These are phyloP conservation scores for Rhizomys pruinosus DNA, from an alignment of 2,113 vertebrate genomes.

Conservation along the genomic window DNA sequence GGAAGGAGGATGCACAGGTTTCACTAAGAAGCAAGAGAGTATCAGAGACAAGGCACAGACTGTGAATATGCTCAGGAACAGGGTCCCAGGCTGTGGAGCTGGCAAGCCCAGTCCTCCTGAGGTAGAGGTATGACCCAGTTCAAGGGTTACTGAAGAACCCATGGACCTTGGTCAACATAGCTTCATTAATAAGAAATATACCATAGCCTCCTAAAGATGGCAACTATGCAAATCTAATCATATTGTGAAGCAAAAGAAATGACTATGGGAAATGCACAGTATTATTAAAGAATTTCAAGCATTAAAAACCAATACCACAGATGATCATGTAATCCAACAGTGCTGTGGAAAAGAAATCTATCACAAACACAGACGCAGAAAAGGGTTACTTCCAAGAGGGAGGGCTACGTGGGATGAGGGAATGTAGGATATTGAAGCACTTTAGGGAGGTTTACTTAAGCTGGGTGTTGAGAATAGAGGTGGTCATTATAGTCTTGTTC, in stretches of 20 bases:
- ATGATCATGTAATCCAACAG: background rate
- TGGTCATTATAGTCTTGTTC: background rate
- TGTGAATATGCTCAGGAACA: background rate
- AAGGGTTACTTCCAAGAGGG: too few relatives aligned
- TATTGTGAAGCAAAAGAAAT: background rate
- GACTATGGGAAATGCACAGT: too few relatives aligned
- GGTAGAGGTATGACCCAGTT: background rate
- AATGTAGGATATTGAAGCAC: background rate
- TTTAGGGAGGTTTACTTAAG: background rate
- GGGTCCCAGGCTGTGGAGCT: background rate
- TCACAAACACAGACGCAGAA: background rate
- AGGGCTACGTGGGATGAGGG: background rate
- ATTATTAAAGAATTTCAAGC: background rate
- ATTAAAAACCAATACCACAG: background rate
- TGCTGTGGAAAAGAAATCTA: background rate
- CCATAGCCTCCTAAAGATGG: background rate
- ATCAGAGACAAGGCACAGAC: background rate
- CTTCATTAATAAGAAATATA: background rate
- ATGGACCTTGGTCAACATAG: background rate
- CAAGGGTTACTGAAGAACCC: background rate
- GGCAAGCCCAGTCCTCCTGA: background rate
- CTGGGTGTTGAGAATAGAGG: background rate
- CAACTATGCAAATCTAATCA: too few relatives aligned
- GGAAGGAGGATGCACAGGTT: fast-evolving
- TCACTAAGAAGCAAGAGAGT: background rate